Percentiles rank a stretch among this genome's conserved stretches.
These are phyloP conservation scores for Gouania willdenowi DNA, from an alignment of 2,797 vertebrate genomes.

Conservation along the genomic window DNA sequence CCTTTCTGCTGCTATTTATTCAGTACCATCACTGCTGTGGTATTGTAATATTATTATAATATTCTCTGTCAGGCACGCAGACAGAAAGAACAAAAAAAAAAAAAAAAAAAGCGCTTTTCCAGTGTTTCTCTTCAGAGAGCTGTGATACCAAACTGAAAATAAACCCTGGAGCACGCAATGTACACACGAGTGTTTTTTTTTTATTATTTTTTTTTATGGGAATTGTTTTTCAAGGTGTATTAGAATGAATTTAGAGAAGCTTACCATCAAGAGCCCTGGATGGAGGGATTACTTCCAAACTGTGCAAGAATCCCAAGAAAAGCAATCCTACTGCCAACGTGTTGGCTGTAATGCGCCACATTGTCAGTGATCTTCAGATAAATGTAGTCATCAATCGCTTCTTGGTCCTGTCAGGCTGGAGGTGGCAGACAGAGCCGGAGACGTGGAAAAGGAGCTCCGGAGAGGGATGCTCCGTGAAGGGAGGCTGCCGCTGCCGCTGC, in stretches of 20 bases:
- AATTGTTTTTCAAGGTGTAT: neutral
- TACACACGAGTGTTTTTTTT: too few species aligned
- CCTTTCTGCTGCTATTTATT: neutral
- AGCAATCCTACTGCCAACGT: constrained; percentile 66
- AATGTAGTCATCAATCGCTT: constrained; percentile 60
- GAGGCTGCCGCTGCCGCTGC: constrained; percentile 36
- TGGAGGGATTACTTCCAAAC: constrained; percentile 68
- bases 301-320: constrained; percentile 72
- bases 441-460: constrained; percentile 39
- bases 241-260: constrained; percentile 13
- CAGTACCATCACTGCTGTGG: constrained; percentile 29
- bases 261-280: constrained; percentile 75
- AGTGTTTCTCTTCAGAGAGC: constrained; percentile 36
- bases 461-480: too few species aligned
- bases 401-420: constrained; percentile 54
- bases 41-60: constrained; percentile 51
- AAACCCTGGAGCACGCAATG: neutral
- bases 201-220: too few species aligned
- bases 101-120: constrained; percentile 57
- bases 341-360: constrained; percentile 65
- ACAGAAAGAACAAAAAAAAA: constrained; percentile 57
- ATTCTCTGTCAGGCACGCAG: too few species aligned
- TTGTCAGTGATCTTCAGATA: constrained; percentile 42
- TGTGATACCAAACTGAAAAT: too few species aligned
- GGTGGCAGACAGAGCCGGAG: constrained; percentile 52